These are phyloP conservation scores for Cardinalis cardinalis DNA, from an alignment of 2,113 vertebrate species.

Conservation along the genomic window DNA sequence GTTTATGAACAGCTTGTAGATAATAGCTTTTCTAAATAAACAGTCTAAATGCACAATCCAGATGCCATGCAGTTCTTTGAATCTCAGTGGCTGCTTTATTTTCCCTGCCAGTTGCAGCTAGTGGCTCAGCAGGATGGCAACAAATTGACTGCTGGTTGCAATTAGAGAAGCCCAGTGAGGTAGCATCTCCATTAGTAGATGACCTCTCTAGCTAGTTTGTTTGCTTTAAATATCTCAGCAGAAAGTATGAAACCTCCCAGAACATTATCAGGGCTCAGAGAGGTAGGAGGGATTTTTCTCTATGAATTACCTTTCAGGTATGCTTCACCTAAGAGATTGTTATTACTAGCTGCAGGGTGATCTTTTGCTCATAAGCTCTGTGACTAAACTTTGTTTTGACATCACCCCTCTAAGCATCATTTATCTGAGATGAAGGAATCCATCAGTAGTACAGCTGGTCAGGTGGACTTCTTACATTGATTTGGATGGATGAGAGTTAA, in stretches of 20 bases:
- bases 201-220: background rate
- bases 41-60: constrained; percentile 37
- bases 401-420: background rate
- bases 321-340: background rate
- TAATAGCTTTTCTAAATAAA: constrained; percentile 56
- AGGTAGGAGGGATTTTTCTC: background rate
- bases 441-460: background rate
- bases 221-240: background rate
- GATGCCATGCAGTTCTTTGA: background rate
- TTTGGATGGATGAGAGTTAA: background rate
- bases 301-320: background rate
- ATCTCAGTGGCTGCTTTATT: constrained; percentile 24
- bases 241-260: background rate
- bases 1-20: constrained; percentile 54
- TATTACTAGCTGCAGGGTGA: background rate
- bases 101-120: background rate
- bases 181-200: background rate
- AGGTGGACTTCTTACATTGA: background rate
- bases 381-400: background rate
- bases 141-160: background rate
- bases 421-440: background rate
- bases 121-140: background rate
- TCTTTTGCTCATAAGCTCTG: background rate
- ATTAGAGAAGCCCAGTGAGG: background rate
- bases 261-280: background rate